Percentiles rank a stretch among this genome's conserved stretches.
phyloP scores from a whole-genome alignment of 2,797 vertebrate genomes.

The Xerus rutilus region DNA sequence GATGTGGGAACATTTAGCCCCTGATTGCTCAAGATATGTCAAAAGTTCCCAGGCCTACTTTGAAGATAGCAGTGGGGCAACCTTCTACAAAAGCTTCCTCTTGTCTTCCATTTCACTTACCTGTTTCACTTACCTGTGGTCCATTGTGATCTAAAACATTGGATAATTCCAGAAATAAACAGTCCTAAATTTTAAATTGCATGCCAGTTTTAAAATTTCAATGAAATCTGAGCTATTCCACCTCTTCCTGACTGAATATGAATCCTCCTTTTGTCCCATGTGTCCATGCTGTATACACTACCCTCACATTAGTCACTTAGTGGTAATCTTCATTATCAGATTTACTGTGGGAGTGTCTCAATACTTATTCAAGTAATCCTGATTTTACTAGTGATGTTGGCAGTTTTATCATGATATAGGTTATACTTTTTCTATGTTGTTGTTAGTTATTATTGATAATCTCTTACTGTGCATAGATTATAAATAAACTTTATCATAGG shows the following conservation, averaged over 20 bases:
- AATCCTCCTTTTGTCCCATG: not conserved
- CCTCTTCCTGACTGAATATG: not conserved
- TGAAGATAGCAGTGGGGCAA: accelerated
- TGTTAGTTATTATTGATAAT: not conserved
- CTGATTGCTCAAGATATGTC: not conserved
- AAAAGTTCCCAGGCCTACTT: not conserved
- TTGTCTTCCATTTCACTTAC: not conserved
- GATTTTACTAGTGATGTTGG: not conserved
- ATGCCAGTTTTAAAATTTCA: not conserved
- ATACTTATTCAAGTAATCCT: not conserved
- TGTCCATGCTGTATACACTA: no score
- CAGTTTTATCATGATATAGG: not conserved
- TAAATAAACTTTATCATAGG: not conserved
- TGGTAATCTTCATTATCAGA: not conserved
- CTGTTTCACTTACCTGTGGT: no score
- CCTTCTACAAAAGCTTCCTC: accelerated
- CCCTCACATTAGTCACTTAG: not conserved
- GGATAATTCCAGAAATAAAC: not conserved
- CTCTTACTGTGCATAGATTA: not conserved
- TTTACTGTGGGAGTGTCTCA: not conserved
- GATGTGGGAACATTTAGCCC: accelerated
- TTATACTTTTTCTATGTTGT: not conserved
- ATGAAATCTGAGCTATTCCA: not conserved
- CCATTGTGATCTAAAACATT: not conserved
- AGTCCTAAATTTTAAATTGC: no score